A percentile compares a stretch with the other conserved stretches of the same genome.
Evolutionary conservation across 1,140 invertebrate genomes (phyloP).

Genomic region (Sitophilus oryzae): DNA sequence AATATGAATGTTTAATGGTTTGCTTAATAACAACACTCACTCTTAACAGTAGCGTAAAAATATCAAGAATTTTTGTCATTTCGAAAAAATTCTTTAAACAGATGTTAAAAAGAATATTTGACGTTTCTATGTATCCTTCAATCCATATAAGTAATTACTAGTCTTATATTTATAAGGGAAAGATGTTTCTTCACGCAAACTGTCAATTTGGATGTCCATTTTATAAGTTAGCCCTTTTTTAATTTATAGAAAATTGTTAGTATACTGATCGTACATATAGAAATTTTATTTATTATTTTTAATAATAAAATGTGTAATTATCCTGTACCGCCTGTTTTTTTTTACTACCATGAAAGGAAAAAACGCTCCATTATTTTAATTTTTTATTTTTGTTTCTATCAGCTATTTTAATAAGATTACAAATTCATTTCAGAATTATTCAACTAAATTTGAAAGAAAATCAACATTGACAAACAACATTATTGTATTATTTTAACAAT

Average conservation of each 20-base stretch:
- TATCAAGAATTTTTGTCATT: slow-evolving; percentile 15
- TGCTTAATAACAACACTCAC: slow-evolving; percentile 7
- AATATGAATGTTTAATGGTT: background rate
- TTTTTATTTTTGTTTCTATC: slow-evolving; percentile 4
- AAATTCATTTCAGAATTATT: slow-evolving; percentile 14
- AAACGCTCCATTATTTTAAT: background rate
- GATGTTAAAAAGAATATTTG: slow-evolving; percentile 12
- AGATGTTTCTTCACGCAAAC: slow-evolving; percentile 20
- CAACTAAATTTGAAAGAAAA: slow-evolving; percentile 3
- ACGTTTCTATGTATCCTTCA: slow-evolving; percentile 18
- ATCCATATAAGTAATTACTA: slow-evolving; percentile 20
- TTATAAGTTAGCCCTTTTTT: slow-evolving; percentile 24
- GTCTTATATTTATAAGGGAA: slow-evolving; percentile 23
- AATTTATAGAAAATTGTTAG: slow-evolving; percentile 24
- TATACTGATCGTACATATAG: slow-evolving; percentile 26
- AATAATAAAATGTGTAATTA: slow-evolving; percentile 27
- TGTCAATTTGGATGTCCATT: slow-evolving; percentile 26
- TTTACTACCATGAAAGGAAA: background rate
- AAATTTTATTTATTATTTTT: slow-evolving; percentile 28
- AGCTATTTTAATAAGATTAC: slow-evolving; percentile 12
- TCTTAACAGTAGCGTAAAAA: slow-evolving; percentile 10
- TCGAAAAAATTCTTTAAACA: slow-evolving; percentile 11
- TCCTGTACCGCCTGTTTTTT: slow-evolving; percentile 9
- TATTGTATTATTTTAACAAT: slow-evolving; percentile 18
- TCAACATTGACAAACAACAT: slow-evolving; percentile 20